Evolutionary conservation across 2,113 vertebrate genomes (phyloP).

Genomic region (Saccopteryx bilineata): DNA sequence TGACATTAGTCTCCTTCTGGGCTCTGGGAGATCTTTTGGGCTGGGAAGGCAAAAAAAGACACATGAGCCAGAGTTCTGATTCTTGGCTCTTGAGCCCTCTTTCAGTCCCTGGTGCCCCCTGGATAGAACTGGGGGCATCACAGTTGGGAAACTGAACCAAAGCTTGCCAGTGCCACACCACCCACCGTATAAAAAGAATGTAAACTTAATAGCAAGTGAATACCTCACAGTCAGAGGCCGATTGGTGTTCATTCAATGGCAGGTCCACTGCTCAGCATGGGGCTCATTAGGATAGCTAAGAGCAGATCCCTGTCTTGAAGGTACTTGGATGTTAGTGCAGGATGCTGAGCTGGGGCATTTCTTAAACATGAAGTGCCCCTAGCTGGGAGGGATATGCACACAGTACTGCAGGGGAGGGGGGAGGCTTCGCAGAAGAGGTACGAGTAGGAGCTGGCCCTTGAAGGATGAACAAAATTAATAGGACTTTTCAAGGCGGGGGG

Average conservation of each 20-base stretch:
- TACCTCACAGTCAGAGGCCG: neutral
- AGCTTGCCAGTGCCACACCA: neutral
- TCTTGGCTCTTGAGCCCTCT: neutral
- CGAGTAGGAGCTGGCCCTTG: neutral
- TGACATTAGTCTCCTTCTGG: neutral
- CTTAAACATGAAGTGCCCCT: neutral
- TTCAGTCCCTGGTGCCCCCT: neutral
- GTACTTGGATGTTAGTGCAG: neutral
- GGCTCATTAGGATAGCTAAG: neutral
- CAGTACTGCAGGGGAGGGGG: neutral
- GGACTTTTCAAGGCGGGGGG: neutral
- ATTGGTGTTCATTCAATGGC: neutral
- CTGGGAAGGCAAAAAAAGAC: neutral
- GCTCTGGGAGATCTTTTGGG: neutral
- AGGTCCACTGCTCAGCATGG: too few relatives aligned
- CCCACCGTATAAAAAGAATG: neutral
- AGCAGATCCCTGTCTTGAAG: neutral
- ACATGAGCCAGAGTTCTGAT: neutral
- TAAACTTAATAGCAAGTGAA: neutral
- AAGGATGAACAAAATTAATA: neutral
- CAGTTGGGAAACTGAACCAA: neutral
- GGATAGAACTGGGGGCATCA: neutral
- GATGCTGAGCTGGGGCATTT: neutral
- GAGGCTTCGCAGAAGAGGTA: slow-evolving; percentile 9
- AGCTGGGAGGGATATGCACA: neutral